Evolutionary conservation across 2,797 vertebrate species (phyloP).

Genomic region (Sus cebifrons): DNA sequence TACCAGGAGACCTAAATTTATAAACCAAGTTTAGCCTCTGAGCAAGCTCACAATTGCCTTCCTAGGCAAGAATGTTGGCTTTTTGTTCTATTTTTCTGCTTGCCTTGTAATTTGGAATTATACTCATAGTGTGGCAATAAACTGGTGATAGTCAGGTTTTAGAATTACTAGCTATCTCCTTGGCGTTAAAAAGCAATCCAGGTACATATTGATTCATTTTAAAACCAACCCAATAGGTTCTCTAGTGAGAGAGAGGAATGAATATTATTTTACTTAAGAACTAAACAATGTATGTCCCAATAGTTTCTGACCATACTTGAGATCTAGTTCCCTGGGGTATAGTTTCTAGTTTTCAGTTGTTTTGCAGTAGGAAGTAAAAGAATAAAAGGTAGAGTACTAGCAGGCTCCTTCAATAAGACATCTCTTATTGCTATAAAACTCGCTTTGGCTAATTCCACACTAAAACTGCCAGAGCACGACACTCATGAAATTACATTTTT

Average conservation of each 20-base stretch:
- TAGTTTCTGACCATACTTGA: constrained; percentile 69
- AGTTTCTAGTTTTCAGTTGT: constrained; percentile 75
- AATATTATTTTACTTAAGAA: constrained; percentile 79
- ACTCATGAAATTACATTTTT: constrained; percentile 72
- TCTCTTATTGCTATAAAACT: constrained; percentile 66
- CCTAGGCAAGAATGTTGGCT: constrained; percentile 61
- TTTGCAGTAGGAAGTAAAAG: constrained; percentile 73
- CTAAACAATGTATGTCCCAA: constrained; percentile 58
- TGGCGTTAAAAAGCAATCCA: constrained; percentile 66
- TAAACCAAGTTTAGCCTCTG: constrained; percentile 58
- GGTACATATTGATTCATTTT: constrained; percentile 65
- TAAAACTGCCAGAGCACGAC: constrained; percentile 72
- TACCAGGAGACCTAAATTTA: constrained; percentile 35
- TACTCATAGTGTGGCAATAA: constrained; percentile 57
- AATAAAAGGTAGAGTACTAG: constrained; percentile 64
- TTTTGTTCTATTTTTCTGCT: constrained; percentile 71
- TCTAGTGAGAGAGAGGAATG: constrained; percentile 45
- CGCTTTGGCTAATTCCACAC: constrained; percentile 76
- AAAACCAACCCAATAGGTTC: constrained; percentile 51
- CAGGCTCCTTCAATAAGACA: constrained; percentile 69
- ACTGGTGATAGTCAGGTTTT: constrained; percentile 67
- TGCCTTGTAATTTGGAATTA: constrained; percentile 77
- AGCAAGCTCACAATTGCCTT: constrained; percentile 72
- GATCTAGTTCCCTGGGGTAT: constrained; percentile 57
- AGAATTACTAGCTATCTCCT: constrained; percentile 54